Evolutionary conservation across 1,140 invertebrate genomes (phyloP), one percentile per base, ranked within the genome.

Genomic region (Macrocentrus cingulum): DNA sequence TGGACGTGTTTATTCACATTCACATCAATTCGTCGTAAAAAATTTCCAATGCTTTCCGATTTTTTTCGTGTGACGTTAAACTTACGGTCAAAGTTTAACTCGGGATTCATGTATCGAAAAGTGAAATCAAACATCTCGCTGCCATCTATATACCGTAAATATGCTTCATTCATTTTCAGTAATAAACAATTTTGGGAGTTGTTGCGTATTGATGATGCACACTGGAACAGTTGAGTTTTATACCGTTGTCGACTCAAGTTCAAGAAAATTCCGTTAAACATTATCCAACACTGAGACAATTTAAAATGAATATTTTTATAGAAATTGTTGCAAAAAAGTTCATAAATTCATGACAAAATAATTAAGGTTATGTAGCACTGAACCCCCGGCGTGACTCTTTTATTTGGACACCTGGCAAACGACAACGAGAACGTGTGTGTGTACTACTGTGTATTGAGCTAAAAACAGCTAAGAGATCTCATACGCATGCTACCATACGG

Each of bases 41-140:
- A 83, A 25, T 61, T 75, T 29, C 80, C 70, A 9, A 90, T 68
- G 9, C 65, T 79, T 74, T 91, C 89, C 1, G 72, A 57, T 32
- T 81, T 66, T n/a, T 76, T 75, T 34, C 89, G 76, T 34, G 80
- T 81, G 49, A 91, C 88, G 71, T 88, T 90, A 60, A 89, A 91
- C 48, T 86, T 82, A 37, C 84, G 77, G 54, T 83, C 76, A 1
- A 86, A 20, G 0, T 72, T 73, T 0, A 79, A 44, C 0, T 66
- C 59, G n/a, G 69, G n/a, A 63, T 84, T 75, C 0, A 71, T 60
- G 59, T 81, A 84, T 13, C 77, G 75, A 64, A 86, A 84, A 1
- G 71, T 71, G 5, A 86, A 72, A 23, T 82, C 63, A 32, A 84
- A 78, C 0, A 72, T 68, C 0, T 80, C 71, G 3, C 56, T 68